These are phyloP conservation scores for Uria aalge DNA, from an alignment of 2,113 vertebrate genomes.

Conservation along the genomic window DNA sequence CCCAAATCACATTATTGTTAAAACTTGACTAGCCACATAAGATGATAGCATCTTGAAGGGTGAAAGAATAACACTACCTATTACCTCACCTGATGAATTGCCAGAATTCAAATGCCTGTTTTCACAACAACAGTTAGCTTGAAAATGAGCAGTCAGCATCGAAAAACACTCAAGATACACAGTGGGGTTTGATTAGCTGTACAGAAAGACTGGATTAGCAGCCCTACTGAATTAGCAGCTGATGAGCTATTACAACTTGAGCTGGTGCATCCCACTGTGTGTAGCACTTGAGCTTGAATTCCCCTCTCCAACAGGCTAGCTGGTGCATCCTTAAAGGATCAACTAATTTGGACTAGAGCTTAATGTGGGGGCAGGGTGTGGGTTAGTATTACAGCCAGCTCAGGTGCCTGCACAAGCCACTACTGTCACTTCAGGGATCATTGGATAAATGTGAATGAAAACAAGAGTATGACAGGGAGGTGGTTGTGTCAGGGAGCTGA, in stretches of 20 bases:
- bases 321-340: background rate
- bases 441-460: background rate
- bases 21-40: background rate
- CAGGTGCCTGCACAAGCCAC: background rate
- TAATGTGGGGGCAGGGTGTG: background rate
- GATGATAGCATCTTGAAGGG: background rate
- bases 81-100: background rate
- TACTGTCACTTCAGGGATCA: background rate
- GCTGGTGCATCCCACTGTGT: background rate
- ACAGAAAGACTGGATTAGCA: background rate
- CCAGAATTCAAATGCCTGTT: background rate
- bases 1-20: background rate
- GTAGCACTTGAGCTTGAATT: background rate
- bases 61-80: background rate
- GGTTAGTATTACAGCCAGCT: background rate
- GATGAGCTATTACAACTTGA: background rate
- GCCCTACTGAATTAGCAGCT: background rate
- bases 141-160: background rate
- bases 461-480: background rate
- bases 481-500: background rate
- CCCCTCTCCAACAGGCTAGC: background rate
- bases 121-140: background rate
- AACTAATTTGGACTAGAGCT: background rate
- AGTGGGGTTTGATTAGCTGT: background rate
- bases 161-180: background rate